Base-by-base conservation (phyloP, 1,140 invertebrate species). In the Goniozus legneri region DNA sequence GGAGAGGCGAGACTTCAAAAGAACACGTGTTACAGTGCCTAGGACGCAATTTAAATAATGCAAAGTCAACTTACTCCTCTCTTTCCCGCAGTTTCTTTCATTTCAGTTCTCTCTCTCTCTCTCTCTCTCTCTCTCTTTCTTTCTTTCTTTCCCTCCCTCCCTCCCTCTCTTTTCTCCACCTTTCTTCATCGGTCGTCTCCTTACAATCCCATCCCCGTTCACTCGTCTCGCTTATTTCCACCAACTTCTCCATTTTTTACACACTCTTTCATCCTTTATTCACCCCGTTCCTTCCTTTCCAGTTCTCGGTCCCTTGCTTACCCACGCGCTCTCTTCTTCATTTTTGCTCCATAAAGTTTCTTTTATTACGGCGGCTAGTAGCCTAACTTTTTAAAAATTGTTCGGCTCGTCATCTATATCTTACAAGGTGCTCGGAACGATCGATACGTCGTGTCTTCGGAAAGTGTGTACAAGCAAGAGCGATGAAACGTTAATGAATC, bases 1-100 rank as follows among this genome's bases (percentile, higher is more conserved):
- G 64, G 65, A 67, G 68, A 10, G 4, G 62, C 66, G 66, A 67
- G 64, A 73, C 71, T 71, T 75, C 70, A 73, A 75, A 75, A 73
- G 73, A 75, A 73, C 72, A 75, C 69, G 71, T 75, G 72, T 70
- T 70, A 71, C 68, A 56, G 61, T 62, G 65, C 60, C 60, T 68
- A 71, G 67, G 65, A 73, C 67, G 67, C 64, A 69, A 65, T 65
- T 73, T 75, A 73, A 75, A 75, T 73, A 73, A 75, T 75, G 70
- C 71, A 75, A 67, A 72, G 70, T 73, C 69, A 73, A 73, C 72
- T 73, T 73, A 72, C 64, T 69, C 67, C 62, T 46, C 54, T 47
- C 35, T 52, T 47, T 35, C 43, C 39, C 36, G 32, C 40, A 32
- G 27, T 39, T 19, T 39, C 39, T 44, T 50, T 34, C 48, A 33